Base-by-base conservation (phyloP, 1,140 invertebrate species). In the Drosophila subpulchrella region DNA sequence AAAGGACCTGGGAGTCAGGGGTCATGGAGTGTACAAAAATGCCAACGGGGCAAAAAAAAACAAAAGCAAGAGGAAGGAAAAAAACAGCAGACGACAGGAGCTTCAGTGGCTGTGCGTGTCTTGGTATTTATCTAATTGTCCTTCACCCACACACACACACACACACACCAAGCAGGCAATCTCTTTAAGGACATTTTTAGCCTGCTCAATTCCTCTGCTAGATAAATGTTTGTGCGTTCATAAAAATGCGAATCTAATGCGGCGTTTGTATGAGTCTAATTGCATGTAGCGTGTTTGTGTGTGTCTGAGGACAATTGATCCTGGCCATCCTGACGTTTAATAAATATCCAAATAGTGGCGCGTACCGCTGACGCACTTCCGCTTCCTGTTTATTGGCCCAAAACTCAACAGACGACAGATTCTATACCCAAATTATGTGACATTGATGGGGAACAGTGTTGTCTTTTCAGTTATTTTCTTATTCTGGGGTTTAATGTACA, bases 51-150 rank as follows among this genome's bases (percentile, higher is more conserved):
- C 83, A 83, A 51, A 68, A 51, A 51, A 62, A 50, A 77, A 47
- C 39, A 67, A 55, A 38, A 34, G 46, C 24, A 62, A 51, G 44
- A 12, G 32, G 12, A 17, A 20, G 46, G 20, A 57, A 54, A 56
- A 27, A 50, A 10, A 17, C 32, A 67, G 39, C 41, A 66, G 60
- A 51, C 71, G 30, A 77, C 34, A 53, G 42, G 42, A 74, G 57
- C 51, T 24, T 27, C 27, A 65, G 46, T 50, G 58, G 58, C 61
- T 88, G 72, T 86, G 79, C 74, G 81, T 85, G 77, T 58, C 83
- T 70, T 86, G 83, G 83, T 88, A 86, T 86, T 86, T 86, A 86
- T 86, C 83, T 86, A 86, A 86, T 86, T 86, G 79, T 83, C 79
- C 44, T 32, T 38, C 27, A 76, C 56, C 60, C 78, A 53, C 47